phyloP scores from a whole-genome alignment of 2,113 vertebrate genomes.

The Maccullochella peelii region DNA sequence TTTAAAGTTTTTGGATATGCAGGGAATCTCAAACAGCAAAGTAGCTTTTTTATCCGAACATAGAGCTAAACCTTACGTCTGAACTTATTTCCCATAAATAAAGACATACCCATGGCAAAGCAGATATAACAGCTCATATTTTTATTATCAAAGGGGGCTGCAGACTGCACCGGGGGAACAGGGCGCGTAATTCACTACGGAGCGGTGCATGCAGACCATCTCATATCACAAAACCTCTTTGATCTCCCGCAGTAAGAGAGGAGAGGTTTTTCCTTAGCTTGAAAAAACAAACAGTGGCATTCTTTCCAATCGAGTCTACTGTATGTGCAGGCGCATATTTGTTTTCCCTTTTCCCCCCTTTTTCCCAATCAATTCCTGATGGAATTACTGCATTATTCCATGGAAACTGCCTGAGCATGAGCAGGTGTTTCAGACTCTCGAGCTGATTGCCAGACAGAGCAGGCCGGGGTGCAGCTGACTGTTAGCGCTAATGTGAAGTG shows the following conservation, averaged over 20 bases:
- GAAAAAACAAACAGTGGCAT: constrained; percentile 80
- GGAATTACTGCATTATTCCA: constrained; percentile 83
- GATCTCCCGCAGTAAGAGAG: constrained; percentile 64
- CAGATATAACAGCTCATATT: constrained; percentile 64
- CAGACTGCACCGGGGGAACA: constrained; percentile 46
- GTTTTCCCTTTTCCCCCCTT: constrained; percentile 50
- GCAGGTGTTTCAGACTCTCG: constrained; percentile 80
- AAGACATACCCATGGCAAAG: constrained; percentile 64
- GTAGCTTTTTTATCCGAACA: constrained; percentile 35
- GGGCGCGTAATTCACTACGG: constrained; percentile 58
- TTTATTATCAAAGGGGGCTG: constrained; percentile 62
- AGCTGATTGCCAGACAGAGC: constrained; percentile 80
- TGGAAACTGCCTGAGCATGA: constrained; percentile 81
- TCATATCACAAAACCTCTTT: constrained; percentile 72
- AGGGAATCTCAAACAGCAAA: constrained; percentile 56
- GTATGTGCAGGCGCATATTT: constrained; percentile 76
- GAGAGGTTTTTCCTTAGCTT: constrained; percentile 58
- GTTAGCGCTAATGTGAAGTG: constrained; percentile 80
- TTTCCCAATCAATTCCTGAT: constrained; percentile 82
- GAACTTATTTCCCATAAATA: constrained; percentile 70
- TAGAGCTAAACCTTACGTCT: constrained; percentile 57
- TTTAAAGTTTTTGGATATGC: constrained; percentile 69
- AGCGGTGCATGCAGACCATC: constrained; percentile 54
- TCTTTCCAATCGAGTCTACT: constrained; percentile 80
- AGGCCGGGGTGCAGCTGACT: constrained; percentile 76